phyloP scores from a whole-genome alignment of 2,888 invertebrate species.

The Oeneis ivallda region DNA sequence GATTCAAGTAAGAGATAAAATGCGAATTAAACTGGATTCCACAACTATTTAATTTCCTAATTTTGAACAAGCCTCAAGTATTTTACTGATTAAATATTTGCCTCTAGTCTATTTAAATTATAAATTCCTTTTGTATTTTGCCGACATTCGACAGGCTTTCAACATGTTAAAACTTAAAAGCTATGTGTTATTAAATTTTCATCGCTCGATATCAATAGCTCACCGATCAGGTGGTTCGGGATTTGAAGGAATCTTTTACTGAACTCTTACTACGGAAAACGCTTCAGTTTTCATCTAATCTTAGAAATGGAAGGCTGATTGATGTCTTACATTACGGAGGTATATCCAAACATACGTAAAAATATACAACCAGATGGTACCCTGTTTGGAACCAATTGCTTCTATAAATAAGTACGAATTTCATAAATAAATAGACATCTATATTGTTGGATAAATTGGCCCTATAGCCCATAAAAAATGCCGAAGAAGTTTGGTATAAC shows the following conservation, averaged over 20 bases:
- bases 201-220: conserved; percentile 23
- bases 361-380: too few species aligned
- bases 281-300: conserved; percentile 6
- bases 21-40: neutral
- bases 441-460: too few species aligned
- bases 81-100: conserved; percentile 1
- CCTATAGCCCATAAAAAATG: too few species aligned
- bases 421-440: too few species aligned
- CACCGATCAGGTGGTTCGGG: neutral
- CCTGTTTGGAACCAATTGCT: too few species aligned
- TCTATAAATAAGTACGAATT: neutral
- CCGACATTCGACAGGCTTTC: neutral
- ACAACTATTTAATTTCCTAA: neutral
- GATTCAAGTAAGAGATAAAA: neutral
- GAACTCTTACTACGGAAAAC: neutral
- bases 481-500: too few species aligned
- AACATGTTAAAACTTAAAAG: conserved; percentile 11
- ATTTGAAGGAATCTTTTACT: neutral
- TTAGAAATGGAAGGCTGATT: conserved; percentile 10
- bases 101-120: neutral
- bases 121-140: conserved; percentile 8
- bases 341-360: neutral
- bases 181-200: conserved; percentile 30
- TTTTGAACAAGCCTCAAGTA: neutral
- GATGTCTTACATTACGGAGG: conserved; percentile 10